These are phyloP conservation scores for Chlorocebus sabaeus DNA, from an alignment of 2,113 vertebrate species.

Conservation along the genomic window DNA sequence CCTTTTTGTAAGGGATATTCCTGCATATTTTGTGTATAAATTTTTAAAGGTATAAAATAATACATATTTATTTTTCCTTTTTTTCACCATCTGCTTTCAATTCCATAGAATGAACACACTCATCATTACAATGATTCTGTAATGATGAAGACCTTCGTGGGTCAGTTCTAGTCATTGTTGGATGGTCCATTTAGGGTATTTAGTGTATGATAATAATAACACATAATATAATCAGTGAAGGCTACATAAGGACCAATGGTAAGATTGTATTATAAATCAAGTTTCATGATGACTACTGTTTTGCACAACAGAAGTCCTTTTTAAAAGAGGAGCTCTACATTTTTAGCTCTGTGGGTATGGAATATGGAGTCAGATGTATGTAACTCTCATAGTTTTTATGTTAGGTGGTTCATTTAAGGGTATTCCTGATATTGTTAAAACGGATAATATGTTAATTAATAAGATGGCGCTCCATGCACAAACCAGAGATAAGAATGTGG, in stretches of 20 bases:
- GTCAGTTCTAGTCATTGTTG: neutral
- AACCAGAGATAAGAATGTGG: neutral
- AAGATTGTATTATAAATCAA: neutral
- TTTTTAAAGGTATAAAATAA: neutral
- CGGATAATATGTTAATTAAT: neutral
- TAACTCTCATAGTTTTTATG: neutral
- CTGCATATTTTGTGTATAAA: neutral
- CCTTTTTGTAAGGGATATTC: neutral
- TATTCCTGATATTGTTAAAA: neutral
- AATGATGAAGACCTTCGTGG: neutral
- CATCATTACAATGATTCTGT: too few species aligned
- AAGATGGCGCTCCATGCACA: neutral
- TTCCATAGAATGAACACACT: neutral
- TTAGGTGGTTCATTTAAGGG: neutral
- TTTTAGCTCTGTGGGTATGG: too few species aligned
- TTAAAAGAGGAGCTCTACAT: neutral
- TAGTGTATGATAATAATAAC: neutral
- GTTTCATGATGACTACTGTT: neutral
- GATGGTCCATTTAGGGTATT: neutral
- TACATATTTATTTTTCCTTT: neutral
- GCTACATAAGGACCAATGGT: fast-evolving
- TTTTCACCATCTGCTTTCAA: neutral
- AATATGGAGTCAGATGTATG: too few species aligned
- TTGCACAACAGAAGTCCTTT: neutral
- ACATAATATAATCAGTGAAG: neutral